Percentiles rank a stretch among this genome's conserved stretches.
phyloP scores from a whole-genome alignment of 2,797 vertebrate genomes.

The Sparidentex hasta region DNA sequence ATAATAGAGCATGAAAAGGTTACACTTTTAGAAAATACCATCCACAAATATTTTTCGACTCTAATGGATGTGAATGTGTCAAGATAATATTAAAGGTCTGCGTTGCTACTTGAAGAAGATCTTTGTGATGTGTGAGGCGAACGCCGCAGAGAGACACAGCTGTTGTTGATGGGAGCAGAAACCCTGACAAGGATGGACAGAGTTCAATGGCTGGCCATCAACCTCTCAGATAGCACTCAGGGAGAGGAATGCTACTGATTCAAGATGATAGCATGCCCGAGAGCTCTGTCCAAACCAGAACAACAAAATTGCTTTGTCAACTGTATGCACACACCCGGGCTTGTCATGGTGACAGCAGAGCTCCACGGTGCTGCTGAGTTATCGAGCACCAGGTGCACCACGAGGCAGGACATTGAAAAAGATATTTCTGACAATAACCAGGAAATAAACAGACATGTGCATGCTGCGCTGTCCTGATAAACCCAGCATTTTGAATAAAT shows the following conservation, averaged over 20 bases:
- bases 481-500: slow-evolving; percentile 30
- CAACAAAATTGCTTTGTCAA: slow-evolving; percentile 74
- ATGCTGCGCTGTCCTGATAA: slow-evolving; percentile 1
- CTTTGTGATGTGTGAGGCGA: background rate
- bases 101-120: slow-evolving; percentile 7
- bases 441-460: slow-evolving; percentile 10
- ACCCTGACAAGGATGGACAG: slow-evolving; percentile 33
- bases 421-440: slow-evolving; percentile 8
- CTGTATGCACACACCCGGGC: slow-evolving; percentile 48
- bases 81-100: slow-evolving; percentile 5
- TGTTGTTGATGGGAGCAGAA: slow-evolving; percentile 51
- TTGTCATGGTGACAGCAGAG: slow-evolving; percentile 59
- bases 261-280: slow-evolving; percentile 66
- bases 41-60: background rate
- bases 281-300: slow-evolving; percentile 59
- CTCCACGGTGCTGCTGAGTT: slow-evolving; percentile 12
- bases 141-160: slow-evolving; percentile 24
- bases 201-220: slow-evolving; percentile 58
- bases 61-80: background rate
- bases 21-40: background rate
- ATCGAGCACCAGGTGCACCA: slow-evolving; percentile 51
- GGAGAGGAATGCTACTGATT: slow-evolving; percentile 61
- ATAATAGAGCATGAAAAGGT: background rate
- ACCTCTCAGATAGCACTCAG: slow-evolving; percentile 53
- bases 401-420: slow-evolving; percentile 16